Evolutionary conservation across 1,140 invertebrate genomes (phyloP), one percentile per base, ranked within the genome.

Genomic region (Nephila pilipes): DNA sequence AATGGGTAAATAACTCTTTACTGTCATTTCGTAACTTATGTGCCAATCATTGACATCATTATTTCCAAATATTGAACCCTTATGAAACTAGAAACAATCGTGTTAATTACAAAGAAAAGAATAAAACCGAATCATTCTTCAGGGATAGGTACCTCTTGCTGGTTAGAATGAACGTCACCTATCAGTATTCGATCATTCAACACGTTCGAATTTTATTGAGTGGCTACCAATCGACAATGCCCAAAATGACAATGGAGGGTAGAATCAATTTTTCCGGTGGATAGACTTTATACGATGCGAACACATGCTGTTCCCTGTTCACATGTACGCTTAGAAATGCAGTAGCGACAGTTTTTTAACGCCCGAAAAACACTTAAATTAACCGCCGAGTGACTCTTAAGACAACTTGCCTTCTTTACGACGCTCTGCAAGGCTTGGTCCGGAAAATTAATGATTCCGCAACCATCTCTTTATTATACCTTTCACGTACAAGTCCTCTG

Each of bases 281-380:
- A 14, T 25, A 36, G 14, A n/a, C 69, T 75, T 16, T 8, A 25
- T 46, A 25, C 46, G 20, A 83, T 54, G 80, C 46, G 80, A 83
- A 83, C 80, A 83, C 46, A 25, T 20, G 36, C 46, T 83, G 36
- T 46, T 83, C 38, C 10, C 55, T 60, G 54, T 63, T 63, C 36
- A 87, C 58, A 65, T 46, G 58, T 58, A 90, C 88, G 75, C 55
- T 20, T 81, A 58, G 20, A 90, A 90, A 90, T 81, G 88, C 55
- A 29, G 75, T 63, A 90, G 88, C 88, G 55, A 90, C 88, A 38
- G 88, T 57, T 90, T 90, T 81, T 90, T 90, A 81, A 90, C 88
- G 55, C 87, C 87, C 18, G 46, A 79, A 89, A 89, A 89, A 89
- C 87, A 79, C 75, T 90, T 81, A 90, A 90, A 90, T 90, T 79